Percentiles rank a stretch among this genome's conserved stretches.
Evolutionary conservation across 2,113 vertebrate species (phyloP).

Genomic region (Hepsetus odoe): DNA sequence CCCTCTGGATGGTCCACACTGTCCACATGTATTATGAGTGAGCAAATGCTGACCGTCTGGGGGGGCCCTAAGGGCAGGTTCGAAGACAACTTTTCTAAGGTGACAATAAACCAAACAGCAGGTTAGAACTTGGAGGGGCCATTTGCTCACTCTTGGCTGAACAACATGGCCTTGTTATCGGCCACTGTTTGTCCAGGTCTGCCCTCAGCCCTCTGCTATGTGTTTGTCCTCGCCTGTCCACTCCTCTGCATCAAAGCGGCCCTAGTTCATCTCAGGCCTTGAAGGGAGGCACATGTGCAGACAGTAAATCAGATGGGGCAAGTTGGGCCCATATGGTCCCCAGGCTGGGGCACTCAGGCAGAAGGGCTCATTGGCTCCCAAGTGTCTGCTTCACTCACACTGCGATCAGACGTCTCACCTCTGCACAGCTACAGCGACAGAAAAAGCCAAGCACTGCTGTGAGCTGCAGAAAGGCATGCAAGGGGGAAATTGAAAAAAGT

Average conservation of each 20-base stretch:
- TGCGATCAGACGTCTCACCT: slow-evolving; percentile 33
- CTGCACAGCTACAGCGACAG: neutral
- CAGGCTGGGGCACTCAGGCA: slow-evolving; percentile 29
- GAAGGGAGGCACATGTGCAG: slow-evolving; percentile 12
- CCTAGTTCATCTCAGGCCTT: slow-evolving; percentile 22
- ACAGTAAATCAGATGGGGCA: slow-evolving; percentile 20
- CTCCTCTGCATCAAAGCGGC: slow-evolving; percentile 31
- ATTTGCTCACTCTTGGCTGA: neutral
- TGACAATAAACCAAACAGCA: no score
- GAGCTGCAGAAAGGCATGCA: neutral
- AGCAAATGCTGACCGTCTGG: no score
- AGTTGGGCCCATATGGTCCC: slow-evolving; percentile 28
- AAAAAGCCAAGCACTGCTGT: neutral
- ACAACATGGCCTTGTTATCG: neutral
- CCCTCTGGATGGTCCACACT: no score
- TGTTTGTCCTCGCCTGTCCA: neutral
- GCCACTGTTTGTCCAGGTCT: neutral
- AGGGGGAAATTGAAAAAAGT: neutral
- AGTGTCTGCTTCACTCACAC: slow-evolving; percentile 33
- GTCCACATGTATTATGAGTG: no score
- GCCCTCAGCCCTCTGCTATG: neutral
- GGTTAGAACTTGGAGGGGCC: neutral
- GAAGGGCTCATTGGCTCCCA: slow-evolving; percentile 16
- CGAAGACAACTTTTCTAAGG: no score
- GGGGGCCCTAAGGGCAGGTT: no score